Base-by-base conservation (phyloP, 2,888 invertebrate genomes). In the Macaria notata region DNA sequence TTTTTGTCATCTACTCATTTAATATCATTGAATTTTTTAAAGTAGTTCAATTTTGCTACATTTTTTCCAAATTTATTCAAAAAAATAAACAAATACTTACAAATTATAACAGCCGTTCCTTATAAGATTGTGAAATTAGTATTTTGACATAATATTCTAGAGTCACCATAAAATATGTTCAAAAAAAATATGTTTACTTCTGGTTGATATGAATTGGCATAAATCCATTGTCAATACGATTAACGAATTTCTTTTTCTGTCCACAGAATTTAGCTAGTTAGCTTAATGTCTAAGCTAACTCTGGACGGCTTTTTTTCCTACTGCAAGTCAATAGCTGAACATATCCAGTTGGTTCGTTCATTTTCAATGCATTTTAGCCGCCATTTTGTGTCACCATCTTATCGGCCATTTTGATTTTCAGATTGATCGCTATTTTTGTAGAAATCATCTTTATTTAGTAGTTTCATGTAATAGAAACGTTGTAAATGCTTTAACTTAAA, bases 271-370 rank as follows among this genome's bases (percentile, higher is more conserved):
- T 81, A 79, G 82, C 79, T 59, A 59, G 81, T 81, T 81, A 65
- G 78, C 73, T 72, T 76, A 72, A 90, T 91, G 90, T 91, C 92
- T 77, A 92, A 92, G 81, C 81, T 90, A 75, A 88, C 85, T 70
- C 76, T 92, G 87, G 92, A 92, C 84, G 88, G 91, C 81, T 91
- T 92, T 87, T 91, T 88, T 86, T 88, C 90, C 73, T 92, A 92
- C 90, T 92, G 92, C 91, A 92, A 92, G 87, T 90, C 89, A 85
- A 90, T 92, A 76, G 92, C 92, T 73, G 92, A 92, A 62, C 92
- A 92, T 79, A 89, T 92, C 78, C 92, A 92, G 79, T 84, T 92
- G 92, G 92, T 92, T 90, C 79, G 92, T 92, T 82, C 78, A 77
- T 62, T 52, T 62, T 57, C 61, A 67, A 77, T 64, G 55, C 58